These are phyloP conservation scores for Aleiodes leptofemur DNA, from an alignment of 2,888 invertebrate species.

Conservation along the genomic window DNA sequence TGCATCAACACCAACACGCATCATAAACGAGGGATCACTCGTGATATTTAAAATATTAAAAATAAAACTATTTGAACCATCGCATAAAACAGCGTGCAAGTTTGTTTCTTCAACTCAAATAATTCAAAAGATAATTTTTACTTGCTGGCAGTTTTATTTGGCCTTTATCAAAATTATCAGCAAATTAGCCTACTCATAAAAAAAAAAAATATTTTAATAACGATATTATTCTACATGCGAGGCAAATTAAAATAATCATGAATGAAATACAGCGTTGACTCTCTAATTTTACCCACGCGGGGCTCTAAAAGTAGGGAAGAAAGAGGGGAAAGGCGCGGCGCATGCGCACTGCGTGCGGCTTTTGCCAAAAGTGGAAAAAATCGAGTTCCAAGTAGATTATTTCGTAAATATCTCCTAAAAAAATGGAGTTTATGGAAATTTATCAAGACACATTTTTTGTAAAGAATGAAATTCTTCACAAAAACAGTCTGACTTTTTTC, in stretches of 20 bases:
- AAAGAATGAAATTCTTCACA: too few species aligned
- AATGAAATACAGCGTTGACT: not conserved
- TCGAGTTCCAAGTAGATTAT: not conserved
- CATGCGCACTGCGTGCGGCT: too few species aligned
- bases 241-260: conserved; percentile 26
- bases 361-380: not conserved
- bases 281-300: too few species aligned
- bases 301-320: too few species aligned
- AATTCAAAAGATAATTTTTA: not conserved
- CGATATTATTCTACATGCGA: conserved; percentile 20
- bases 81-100: conserved; percentile 49
- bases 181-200: conserved; percentile 28
- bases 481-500: too few species aligned
- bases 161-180: not conserved
- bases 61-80: conserved; percentile 33
- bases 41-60: conserved; percentile 16
- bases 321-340: too few species aligned
- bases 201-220: not conserved
- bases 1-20: conserved; percentile 74
- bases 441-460: not conserved
- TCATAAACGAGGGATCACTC: conserved; percentile 66
- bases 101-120: not conserved
- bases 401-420: not conserved
- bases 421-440: not conserved
- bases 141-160: not conserved